Conservation (phyloP, 53 echinoderm and acorn worm genomes). For the Echinarachnius parma region DNA sequence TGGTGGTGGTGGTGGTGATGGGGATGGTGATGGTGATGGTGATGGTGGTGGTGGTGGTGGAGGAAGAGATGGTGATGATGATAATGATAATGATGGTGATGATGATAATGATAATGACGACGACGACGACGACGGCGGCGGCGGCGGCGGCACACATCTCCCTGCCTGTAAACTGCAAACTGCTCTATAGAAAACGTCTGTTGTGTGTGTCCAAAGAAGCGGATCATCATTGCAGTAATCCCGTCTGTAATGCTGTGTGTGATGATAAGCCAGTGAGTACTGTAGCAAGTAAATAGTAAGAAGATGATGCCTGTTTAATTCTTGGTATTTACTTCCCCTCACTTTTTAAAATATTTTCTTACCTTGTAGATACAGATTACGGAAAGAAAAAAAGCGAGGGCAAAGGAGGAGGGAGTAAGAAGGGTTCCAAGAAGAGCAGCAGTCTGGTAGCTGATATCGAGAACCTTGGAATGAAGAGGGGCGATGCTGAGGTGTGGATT, state of each 20-base stretch:
- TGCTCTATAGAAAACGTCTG: too few species aligned
- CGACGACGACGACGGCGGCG: not conserved
- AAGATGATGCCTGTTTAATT: too few species aligned
- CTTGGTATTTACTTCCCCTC: not conserved
- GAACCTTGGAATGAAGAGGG: not conserved
- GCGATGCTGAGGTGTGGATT: constrained; percentile 30
- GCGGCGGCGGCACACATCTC: too few species aligned
- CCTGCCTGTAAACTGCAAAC: too few species aligned
- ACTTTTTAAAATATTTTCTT: not conserved
- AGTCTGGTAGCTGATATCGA: not conserved
- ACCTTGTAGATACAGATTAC: not conserved
- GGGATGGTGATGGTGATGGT: not conserved
- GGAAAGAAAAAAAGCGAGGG: not conserved
- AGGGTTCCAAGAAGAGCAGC: not conserved
- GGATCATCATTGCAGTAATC: too few species aligned
- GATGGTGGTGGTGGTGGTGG: not conserved
- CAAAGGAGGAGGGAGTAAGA: not conserved
- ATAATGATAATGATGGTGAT: not conserved
- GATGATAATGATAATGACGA: constrained; percentile 1
- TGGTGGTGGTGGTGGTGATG: not conserved
- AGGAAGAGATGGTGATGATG: not conserved
- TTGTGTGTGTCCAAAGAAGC: too few species aligned
- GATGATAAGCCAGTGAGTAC: too few species aligned
- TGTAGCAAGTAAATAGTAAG: too few species aligned
- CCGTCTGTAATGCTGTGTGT: too few species aligned